A percentile compares a stretch with the other conserved stretches of the same genome.
These are phyloP conservation scores for Rhynchotus rufescens DNA, from an alignment of 2,797 vertebrate genomes.

Conservation along the genomic window DNA sequence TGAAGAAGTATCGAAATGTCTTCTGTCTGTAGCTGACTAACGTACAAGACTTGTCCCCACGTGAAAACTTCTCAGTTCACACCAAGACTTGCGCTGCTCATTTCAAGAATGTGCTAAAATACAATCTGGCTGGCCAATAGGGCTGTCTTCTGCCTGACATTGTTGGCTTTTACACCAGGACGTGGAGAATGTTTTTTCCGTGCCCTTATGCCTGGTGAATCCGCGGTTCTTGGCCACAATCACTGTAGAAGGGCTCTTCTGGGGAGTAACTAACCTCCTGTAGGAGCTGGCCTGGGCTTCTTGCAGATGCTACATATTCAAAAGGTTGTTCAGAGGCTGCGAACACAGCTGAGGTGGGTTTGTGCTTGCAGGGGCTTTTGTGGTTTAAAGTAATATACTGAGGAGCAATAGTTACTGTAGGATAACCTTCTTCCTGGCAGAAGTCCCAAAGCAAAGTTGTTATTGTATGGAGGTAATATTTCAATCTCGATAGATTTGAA, in stretches of 20 bases:
- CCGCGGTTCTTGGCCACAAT: neutral
- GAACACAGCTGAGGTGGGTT: neutral
- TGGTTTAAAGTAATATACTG: neutral
- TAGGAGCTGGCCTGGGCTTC: neutral
- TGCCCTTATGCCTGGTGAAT: neutral
- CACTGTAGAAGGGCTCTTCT: neutral
- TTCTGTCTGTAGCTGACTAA: neutral
- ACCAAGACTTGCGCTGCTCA: neutral
- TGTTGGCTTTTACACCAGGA: neutral
- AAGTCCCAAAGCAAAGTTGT: neutral
- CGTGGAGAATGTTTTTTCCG: accelerated
- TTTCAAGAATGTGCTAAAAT: neutral
- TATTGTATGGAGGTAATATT: constrained; percentile 24
- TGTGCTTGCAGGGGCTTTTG: neutral
- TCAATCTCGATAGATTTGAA: constrained; percentile 47
- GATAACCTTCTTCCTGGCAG: neutral
- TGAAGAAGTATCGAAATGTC: neutral
- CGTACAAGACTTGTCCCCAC: accelerated
- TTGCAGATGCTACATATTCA: neutral
- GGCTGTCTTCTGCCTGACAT: neutral
- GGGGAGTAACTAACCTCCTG: neutral
- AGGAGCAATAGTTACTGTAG: neutral
- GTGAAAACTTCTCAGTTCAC: accelerated
- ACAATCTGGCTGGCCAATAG: no score
- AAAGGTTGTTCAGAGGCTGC: accelerated